Base-by-base conservation (phyloP, 53 echinoderm and acorn worm species). In the Apostichopus leukothele region DNA sequence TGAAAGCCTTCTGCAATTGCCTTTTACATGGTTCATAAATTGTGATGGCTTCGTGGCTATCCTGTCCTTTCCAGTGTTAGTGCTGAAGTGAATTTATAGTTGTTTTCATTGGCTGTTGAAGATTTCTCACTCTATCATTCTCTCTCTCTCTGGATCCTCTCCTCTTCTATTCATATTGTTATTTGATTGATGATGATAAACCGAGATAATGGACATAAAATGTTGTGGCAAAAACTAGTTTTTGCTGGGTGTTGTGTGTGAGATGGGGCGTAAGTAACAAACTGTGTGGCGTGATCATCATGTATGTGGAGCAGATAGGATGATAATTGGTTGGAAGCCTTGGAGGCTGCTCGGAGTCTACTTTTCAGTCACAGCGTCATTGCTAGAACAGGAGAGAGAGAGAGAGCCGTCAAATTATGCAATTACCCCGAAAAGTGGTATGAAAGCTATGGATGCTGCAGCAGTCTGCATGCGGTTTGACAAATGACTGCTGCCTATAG, bases 121-220 rank as follows among this genome's bases (percentile, higher is more conserved):
- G 12, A 51, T 51, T 79, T 79, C 18, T 13, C 50, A 10, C 79
- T 53, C 6, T 39, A 0, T 27, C 27, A 1, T 1, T 27, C 79
- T 53, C 6, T 27, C 39, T 39, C 39, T 39, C 39, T 39, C 39
- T 39, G 39, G 39, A 39, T 39, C 39, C 39, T 39, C 39, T 39
- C 39, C 39, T 39, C 39, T 39, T 52, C n/a, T n/a, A 52, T 53
- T n/a, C 50, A 75, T 19, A 75, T 50, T 53, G 51, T 79, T 79
- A 27, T 79, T 19, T 14, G 79, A 79, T 52, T 79, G 79, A 79
- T 53, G 79, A 79, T 53, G 16, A 51, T 50, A 53, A 63, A 52
- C 79, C 18, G 53, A 79, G 53, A 79, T 79, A 79, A 52, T 79
- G 51, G 79, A 79, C 16, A 13, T 79, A 5, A 79, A 79, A 79